Base-by-base conservation (phyloP, 2,888 invertebrate species). In the Rotaria sp. region DNA sequence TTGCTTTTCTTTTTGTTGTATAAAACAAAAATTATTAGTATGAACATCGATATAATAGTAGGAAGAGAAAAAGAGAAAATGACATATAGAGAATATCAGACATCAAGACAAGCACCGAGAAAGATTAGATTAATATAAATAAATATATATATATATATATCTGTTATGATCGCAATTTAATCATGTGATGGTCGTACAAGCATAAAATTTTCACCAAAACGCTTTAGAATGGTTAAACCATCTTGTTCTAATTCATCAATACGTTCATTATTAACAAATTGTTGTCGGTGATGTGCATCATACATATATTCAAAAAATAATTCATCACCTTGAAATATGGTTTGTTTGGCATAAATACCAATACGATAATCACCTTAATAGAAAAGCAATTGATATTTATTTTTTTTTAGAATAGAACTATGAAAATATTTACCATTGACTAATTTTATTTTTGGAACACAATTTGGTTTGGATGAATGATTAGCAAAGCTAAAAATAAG, bases 391-490 rank as follows among this genome's bases (percentile, higher is more conserved):
- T 50, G 18, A 50, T 1, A 4, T 50, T 5, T 35, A 38, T 13
- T 15, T 0, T n/a, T 30, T 7, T n/a, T 26, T 55, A 26, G 3
- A 59, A 26, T 67, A 21, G 8, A 21, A 67, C 15, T 21, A 67
- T 35, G 67, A 67, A 18, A 1, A 67, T 35, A 18, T 18, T 18
- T 67, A 67, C 93, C 93, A 88, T 93, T 93, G n/a, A 93, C 93
- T 91, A 93, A 92, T 89, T 92, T 90, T 21, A 98, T 97, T 93
- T 97, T 97, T 80, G 99, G 97, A 92, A 96, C 97, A 92, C 98
- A 99, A 92, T 99, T 99, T 0, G 99, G 98, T 93, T 97, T 97
- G 89, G 97, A 96, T 86, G 97, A 98, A 93, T 99, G 99, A 93
- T 99, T 99, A 85, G 99, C 99, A 92, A 99, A 99, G 26, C 99